Evolutionary conservation across 2,113 vertebrate genomes (phyloP), one percentile per base, ranked within the genome.

Genomic region (Xiphophorus couchianus): DNA sequence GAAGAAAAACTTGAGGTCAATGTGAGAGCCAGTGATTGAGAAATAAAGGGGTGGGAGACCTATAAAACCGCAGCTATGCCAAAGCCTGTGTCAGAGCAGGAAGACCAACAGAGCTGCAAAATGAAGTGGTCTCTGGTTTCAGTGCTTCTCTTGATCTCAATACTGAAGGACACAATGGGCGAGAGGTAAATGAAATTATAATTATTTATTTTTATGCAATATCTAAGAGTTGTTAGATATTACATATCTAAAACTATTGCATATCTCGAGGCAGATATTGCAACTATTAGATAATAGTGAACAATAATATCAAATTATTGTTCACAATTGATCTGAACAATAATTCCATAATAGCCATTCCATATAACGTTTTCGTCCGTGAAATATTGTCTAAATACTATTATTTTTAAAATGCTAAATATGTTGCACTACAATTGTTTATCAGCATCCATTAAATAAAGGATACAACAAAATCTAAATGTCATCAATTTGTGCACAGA

Each of bases 401-500:
- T 6, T 48, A 58, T 7, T 58, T 25, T 58, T 10, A 58, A 25
- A 58, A 58, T n/a, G 51, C 25, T 10, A 54, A 54, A 58, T 58
- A 25, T n/a, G 10, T 10, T 31, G 62, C 29, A 22, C 29, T 31
- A 22, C 29, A 22, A 4, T 62, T 60, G 15, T 73, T 39, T 66
- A 15, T 42, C 2, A 4, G 22, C 7, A 4, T 2, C 5, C n/a
- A 73, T 33, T 65, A n/a, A 72, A 35, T n/a, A 4, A 69, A 69
- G 5, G 1, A 58, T 33, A 3, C 4, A 66, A 9, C 42, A n/a
- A 60, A 27, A 48, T 1, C 1, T 71, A 1, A 25, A 51, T 77
- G 37, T 80, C 3, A 5, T 15, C 1, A 15, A 19, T 85, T 64
- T 78, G 17, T 66, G 25, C 70, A 14, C 83, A 95, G 94, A 77